phyloP scores from a whole-genome alignment of 2,113 vertebrate genomes.

The Hippopotamus amphibius region DNA sequence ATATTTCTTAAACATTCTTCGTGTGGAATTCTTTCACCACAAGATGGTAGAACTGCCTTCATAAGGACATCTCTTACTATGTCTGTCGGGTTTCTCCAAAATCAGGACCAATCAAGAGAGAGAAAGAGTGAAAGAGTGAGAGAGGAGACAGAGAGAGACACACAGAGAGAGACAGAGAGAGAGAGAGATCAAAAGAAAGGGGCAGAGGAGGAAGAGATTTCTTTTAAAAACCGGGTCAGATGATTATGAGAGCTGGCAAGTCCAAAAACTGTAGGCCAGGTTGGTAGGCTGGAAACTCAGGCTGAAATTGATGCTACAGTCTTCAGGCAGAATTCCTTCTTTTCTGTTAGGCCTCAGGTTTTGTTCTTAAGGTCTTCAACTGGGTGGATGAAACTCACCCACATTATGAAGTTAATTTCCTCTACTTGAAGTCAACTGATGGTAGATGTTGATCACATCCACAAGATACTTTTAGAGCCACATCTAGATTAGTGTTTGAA shows the following conservation, averaged over 20 bases:
- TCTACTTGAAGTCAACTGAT: not conserved
- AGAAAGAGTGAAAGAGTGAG: not conserved
- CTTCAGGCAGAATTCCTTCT: not conserved
- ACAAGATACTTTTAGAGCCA: not conserved
- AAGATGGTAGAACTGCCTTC: not conserved
- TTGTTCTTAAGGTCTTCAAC: not conserved
- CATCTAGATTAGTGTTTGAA: not conserved
- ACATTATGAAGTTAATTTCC: not conserved
- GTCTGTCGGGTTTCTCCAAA: not conserved
- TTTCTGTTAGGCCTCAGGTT: not conserved
- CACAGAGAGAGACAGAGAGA: not conserved
- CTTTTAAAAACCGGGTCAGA: not conserved
- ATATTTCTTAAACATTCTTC: not conserved
- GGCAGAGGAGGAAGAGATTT: not conserved
- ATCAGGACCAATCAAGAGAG: accelerated
- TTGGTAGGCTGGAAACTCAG: not conserved
- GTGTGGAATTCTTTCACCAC: not conserved
- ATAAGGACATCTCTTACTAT: not conserved
- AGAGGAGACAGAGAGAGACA: not conserved
- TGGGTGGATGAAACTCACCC: not conserved
- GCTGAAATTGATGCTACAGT: not conserved
- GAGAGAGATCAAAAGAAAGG: not conserved
- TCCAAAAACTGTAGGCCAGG: not conserved
- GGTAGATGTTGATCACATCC: not conserved
- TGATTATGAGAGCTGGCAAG: not conserved